A percentile compares a stretch with the other conserved stretches of the same genome.
Conservation (phyloP, 2,888 invertebrate genomes). For the Vanessa cardui region DNA sequence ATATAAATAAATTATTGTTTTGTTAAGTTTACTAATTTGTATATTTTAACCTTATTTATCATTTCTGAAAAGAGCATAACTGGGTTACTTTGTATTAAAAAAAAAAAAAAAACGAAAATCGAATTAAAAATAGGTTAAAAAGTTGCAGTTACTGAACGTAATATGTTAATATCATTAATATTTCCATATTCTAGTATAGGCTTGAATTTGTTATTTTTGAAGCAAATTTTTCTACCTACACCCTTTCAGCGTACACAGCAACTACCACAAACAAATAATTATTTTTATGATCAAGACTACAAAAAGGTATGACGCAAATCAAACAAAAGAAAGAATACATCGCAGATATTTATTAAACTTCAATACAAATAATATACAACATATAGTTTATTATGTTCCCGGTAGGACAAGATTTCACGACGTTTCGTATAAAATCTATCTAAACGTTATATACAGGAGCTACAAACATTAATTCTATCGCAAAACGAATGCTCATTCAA, state of each 20-base stretch:
- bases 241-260: too few relatives aligned
- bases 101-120: too few relatives aligned
- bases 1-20: conserved; percentile 45
- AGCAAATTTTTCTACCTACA: too few relatives aligned
- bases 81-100: too few relatives aligned
- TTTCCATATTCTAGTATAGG: too few relatives aligned
- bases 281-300: neutral
- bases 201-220: too few relatives aligned
- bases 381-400: conserved; percentile 58
- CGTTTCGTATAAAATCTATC: conserved; percentile 62
- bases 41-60: neutral
- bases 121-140: too few relatives aligned
- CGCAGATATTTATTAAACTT: conserved; percentile 41
- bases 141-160: too few relatives aligned
- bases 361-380: conserved; percentile 42
- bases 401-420: conserved; percentile 51
- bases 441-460: conserved; percentile 58
- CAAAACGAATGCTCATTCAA: conserved; percentile 40
- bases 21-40: neutral
- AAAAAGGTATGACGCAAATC: neutral
- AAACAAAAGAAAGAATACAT: conserved; percentile 33
- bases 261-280: too few relatives aligned
- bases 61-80: too few relatives aligned
- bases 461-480: conserved; percentile 35
- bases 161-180: too few relatives aligned